Evolutionary conservation across 37 sponge, comb jelly and placozoan species (phyloP).

Genomic region (Spongilla lacustris): DNA sequence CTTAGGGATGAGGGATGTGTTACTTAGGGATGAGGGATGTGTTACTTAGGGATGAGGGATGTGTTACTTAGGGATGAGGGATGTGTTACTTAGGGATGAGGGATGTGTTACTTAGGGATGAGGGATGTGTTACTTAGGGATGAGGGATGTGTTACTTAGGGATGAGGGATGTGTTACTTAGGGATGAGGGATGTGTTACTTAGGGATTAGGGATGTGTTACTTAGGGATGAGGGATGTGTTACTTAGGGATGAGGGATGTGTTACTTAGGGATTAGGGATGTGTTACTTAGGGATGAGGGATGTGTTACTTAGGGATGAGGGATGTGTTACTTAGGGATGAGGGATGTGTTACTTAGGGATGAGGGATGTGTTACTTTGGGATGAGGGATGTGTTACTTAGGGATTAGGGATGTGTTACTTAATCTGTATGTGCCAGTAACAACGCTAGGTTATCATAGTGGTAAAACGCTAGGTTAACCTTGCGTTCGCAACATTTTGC

Average conservation of each 20-base stretch:
- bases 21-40: not conserved
- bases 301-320: not conserved
- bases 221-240: not conserved
- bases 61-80: not conserved
- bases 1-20: no score
- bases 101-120: not conserved
- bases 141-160: not conserved
- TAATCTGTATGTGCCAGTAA: no score
- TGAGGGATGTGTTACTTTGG: not conserved
- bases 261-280: not conserved
- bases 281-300: no score
- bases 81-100: no score
- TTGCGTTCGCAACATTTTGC: no score
- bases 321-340: no score
- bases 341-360: not conserved
- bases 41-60: not conserved
- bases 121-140: no score
- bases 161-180: not conserved
- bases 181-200: no score
- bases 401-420: not conserved
- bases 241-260: not conserved
- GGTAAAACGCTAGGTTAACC: no score
- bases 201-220: not conserved
- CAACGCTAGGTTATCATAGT: no score
- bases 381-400: no score